Base-by-base conservation (phyloP, 2,888 invertebrate species). In the Micropterix aruncella region DNA sequence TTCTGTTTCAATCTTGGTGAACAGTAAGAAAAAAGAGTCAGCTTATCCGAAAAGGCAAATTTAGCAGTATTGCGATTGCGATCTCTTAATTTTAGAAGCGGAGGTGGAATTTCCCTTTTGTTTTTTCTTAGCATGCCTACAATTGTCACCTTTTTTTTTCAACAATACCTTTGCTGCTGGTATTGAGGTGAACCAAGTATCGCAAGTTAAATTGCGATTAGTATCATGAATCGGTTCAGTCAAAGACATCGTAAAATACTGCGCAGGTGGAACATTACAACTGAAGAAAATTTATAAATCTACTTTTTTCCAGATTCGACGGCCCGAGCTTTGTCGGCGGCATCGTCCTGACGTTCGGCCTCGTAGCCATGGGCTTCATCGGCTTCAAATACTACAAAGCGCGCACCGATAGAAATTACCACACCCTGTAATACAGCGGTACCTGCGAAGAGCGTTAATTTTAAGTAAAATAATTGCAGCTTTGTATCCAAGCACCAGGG, bases 361-460 rank as follows among this genome's bases (percentile, higher is more conserved):
- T 91, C 16, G 73, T 88, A 44, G 88, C 83, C 7, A 82, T 93
- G 46, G 80, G 81, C 2, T 80, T 84, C 63, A 81, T 91, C 56
- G 85, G 84, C 36, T 85, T 83, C 70, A 90, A 89, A 60, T 89
- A 90, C 63, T 92, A 90, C 71, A 86, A 83, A 62, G 82, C 87
- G 48, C 80, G 84, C 57, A 83, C 83, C 46, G 90, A 87, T 61
- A 76, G 82, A 53, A 89, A 88, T 65, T 93, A 92, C 64, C 89
- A 88, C 58, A 90, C 89, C 48, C 79, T 92, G 61, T 92, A 85
- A 84, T n/a, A n/a, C n/a, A n/a, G n/a, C n/a, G n/a, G n/a, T n/a
- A n/a, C n/a, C n/a, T n/a, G n/a, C n/a, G 12, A 27, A 27, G 27
- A 27, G 27, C 27, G 5, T 27, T 27, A 27, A 27, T 27, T 7